Evolutionary conservation across 1,140 invertebrate genomes (phyloP).

Genomic region (Panonychus citri): DNA sequence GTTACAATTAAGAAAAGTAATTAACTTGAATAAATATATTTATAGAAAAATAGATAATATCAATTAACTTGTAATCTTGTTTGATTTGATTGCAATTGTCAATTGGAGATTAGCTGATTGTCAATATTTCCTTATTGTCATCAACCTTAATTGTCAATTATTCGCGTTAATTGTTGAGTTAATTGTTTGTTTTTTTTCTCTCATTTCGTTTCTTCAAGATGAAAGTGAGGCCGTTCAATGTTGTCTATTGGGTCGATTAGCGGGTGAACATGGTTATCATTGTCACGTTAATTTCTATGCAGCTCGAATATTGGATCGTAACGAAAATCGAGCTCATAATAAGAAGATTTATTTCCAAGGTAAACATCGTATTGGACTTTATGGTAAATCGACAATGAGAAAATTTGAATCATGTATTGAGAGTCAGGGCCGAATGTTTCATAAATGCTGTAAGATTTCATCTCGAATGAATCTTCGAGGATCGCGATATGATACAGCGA

Average conservation of each 20-base stretch:
- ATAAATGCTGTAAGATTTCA: constrained; percentile 18
- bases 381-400: constrained; percentile 14
- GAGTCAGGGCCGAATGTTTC: constrained; percentile 12
- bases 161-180: no score
- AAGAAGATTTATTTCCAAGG: constrained; percentile 14
- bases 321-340: constrained; percentile 18
- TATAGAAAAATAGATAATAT: no score
- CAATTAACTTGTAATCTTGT: no score
- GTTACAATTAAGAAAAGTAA: no score
- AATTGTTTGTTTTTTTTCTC: no score
- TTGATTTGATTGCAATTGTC: no score
- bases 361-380: constrained; percentile 6
- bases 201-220: not conserved
- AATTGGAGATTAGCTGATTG: no score
- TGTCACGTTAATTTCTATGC: constrained; percentile 18
- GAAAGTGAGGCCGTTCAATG: constrained; percentile 6
- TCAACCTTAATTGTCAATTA: no score
- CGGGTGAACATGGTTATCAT: constrained; percentile 20
- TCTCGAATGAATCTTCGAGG: not conserved
- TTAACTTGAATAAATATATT: no score
- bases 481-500: no score
- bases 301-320: constrained; percentile 13
- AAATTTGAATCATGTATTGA: constrained; percentile 17
- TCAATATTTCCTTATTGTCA: no score
- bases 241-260: constrained; percentile 18